Conservation (phyloP, 1,140 invertebrate species). For the Drosophila hydei region DNA sequence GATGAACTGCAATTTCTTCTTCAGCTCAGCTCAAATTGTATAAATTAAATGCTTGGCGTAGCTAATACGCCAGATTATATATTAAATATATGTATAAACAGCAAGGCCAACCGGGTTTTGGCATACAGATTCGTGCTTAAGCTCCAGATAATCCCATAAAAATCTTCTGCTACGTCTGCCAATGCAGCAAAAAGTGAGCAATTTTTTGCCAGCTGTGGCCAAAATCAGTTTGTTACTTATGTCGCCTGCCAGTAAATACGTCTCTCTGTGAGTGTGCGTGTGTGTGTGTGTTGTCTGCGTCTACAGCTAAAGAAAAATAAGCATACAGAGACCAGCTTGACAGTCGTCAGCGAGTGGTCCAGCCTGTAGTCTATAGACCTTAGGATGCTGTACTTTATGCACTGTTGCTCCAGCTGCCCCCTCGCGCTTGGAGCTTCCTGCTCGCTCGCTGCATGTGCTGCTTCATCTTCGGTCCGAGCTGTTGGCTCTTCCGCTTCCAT, state of each 20-base stretch:
- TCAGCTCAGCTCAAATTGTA: too few relatives aligned
- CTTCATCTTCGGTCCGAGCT: conserved; percentile 45
- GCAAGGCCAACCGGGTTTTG: not conserved
- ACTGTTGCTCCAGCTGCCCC: conserved; percentile 9
- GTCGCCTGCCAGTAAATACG: conserved; percentile 32
- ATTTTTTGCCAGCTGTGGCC: not conserved
- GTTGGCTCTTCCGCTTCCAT: conserved; percentile 73
- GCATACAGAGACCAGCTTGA: conserved; percentile 59
- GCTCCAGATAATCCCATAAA: not conserved
- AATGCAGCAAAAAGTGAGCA: not conserved
- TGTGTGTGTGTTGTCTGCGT: conserved; percentile 33
- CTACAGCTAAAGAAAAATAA: conserved; percentile 71
- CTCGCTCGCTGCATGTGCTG: too few relatives aligned
- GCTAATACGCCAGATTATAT: not conserved
- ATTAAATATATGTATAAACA: not conserved
- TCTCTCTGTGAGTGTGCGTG: conserved; percentile 11
- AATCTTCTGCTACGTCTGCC: not conserved
- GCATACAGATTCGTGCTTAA: not conserved
- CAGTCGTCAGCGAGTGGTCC: conserved; percentile 49
- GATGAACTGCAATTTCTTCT: too few relatives aligned
- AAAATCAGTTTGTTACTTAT: conserved; percentile 31
- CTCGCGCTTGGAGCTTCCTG: too few relatives aligned
- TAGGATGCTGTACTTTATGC: conserved; percentile 16
- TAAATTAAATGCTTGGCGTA: not conserved
- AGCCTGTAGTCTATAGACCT: conserved; percentile 36